phyloP scores from a whole-genome alignment of 2,797 vertebrate genomes.

The Telmatherina bonti region DNA sequence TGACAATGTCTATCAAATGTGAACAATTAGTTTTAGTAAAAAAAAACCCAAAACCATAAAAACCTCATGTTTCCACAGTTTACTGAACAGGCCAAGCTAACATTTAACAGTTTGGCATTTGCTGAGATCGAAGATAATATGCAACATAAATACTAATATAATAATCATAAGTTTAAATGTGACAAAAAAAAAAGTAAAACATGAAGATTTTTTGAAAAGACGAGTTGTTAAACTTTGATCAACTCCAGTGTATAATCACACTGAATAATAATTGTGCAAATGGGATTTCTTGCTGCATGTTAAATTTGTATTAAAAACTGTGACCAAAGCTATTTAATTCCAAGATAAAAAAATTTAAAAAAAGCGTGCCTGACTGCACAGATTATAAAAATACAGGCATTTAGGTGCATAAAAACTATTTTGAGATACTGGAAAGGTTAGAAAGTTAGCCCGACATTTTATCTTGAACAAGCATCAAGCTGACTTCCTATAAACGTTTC shows the following conservation, averaged over 20 bases:
- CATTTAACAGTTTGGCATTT: not conserved
- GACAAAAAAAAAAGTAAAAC: not conserved
- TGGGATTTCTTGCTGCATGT: constrained; percentile 3
- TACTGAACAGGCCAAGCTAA: not conserved
- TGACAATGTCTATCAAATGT: not conserved
- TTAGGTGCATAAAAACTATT: not conserved
- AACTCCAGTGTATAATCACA: constrained; percentile 7
- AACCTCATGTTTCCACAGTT: not conserved
- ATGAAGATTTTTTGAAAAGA: not conserved
- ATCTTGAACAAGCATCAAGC: not conserved
- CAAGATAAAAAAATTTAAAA: not conserved
- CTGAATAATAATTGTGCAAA: constrained; percentile 22
- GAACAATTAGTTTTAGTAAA: not conserved
- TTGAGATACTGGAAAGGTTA: not conserved
- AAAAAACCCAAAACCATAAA: not conserved
- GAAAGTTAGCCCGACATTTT: not conserved
- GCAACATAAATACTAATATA: not conserved
- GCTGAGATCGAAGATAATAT: not conserved
- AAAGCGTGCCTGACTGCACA: not conserved
- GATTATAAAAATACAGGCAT: not conserved
- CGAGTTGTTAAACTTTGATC: not conserved
- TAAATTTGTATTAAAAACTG: constrained; percentile 13
- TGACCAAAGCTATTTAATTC: constrained; percentile 6
- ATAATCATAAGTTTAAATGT: not conserved
- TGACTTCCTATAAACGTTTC: not conserved